Evolutionary conservation across 2,797 vertebrate species (phyloP).

Genomic region (Schizothorax lantsangensis): DNA sequence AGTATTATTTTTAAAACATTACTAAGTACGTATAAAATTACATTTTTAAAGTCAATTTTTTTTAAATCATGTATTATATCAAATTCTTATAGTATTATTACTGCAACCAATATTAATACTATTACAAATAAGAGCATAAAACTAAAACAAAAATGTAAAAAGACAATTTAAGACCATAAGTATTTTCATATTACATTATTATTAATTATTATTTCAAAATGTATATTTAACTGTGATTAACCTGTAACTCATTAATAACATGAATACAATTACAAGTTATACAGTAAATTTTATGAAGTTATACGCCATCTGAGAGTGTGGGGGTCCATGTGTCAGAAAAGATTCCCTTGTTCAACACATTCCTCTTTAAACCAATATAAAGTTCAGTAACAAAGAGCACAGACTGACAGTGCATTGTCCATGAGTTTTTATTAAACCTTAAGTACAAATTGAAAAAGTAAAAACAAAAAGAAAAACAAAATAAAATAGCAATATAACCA

Average conservation of each 20-base stretch:
- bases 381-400: slow-evolving; percentile 13
- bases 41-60: not conserved
- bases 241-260: not conserved
- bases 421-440: slow-evolving; percentile 99
- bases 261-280: not conserved
- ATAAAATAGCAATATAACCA: slow-evolving; percentile 96
- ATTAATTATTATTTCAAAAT: not conserved
- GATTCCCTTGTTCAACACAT: not conserved
- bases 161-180: not conserved
- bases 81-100: not conserved
- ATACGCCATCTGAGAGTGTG: not conserved
- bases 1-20: not conserved
- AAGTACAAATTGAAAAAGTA: slow-evolving; percentile 93
- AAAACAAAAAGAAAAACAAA: slow-evolving; percentile 80
- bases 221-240: not conserved
- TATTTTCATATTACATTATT: not conserved
- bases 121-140: not conserved
- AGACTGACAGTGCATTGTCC: slow-evolving; percentile 78
- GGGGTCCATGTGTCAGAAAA: not conserved
- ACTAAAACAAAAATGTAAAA: not conserved
- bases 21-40: not conserved
- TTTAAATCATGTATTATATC: not conserved
- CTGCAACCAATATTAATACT: not conserved
- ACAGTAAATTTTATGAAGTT: not conserved
- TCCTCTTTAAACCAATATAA: not conserved